Conservation (phyloP, 2,888 invertebrate genomes). For the Colostygia pectinataria region DNA sequence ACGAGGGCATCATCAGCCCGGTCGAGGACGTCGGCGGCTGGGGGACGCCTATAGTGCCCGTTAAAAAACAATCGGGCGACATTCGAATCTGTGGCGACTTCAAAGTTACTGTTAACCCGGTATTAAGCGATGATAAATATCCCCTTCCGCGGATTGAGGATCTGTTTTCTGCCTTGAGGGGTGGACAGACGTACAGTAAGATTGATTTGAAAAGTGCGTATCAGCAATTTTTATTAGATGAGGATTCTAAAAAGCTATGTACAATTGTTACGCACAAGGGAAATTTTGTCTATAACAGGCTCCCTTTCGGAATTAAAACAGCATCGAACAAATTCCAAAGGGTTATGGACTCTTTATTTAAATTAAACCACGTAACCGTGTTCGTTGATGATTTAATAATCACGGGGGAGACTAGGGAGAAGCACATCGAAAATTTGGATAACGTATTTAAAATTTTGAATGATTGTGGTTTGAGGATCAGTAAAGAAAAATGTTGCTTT, state of each 20-base stretch:
- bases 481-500: conserved; percentile 1
- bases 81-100: neutral
- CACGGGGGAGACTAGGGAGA: neutral
- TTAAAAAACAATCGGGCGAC: neutral
- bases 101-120: neutral
- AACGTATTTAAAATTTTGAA: conserved; percentile 1
- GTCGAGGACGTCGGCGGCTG: neutral
- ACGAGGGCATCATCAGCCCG: neutral
- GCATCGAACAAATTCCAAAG: conserved; percentile 1
- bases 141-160: conserved; percentile 2
- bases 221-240: conserved; percentile 1
- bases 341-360: neutral
- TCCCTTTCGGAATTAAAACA: neutral
- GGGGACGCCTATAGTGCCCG: neutral
- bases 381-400: neutral
- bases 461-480: neutral
- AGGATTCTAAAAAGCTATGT: neutral
- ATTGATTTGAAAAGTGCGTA: neutral
- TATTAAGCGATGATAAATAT: neutral
- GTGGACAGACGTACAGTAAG: neutral
- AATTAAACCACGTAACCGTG: neutral
- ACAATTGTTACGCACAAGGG: neutral
- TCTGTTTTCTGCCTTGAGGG: neutral
- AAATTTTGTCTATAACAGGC: neutral
- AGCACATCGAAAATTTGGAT: neutral